A percentile compares a stretch with the other conserved stretches of the same genome.
These are phyloP conservation scores for Silvanus unidentatus DNA, from an alignment of 2,888 invertebrate species.

Conservation along the genomic window DNA sequence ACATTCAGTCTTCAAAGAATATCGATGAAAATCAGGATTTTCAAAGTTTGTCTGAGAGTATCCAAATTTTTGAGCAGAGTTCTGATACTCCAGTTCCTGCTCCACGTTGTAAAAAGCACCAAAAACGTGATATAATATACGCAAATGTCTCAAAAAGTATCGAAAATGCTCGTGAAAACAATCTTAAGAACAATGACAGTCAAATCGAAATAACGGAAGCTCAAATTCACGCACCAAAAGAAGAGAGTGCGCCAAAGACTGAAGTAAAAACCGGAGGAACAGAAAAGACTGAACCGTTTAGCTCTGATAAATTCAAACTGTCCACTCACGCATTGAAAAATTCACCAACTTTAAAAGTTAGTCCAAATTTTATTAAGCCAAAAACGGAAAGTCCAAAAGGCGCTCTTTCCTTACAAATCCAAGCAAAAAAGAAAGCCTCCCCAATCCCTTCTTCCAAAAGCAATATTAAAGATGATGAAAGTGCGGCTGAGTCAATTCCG, in stretches of 20 bases:
- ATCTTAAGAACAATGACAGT: slow-evolving; percentile 18
- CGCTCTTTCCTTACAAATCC: slow-evolving; percentile 38
- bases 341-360: slow-evolving; percentile 51
- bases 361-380: slow-evolving; percentile 51
- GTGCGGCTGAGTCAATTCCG: slow-evolving; percentile 18
- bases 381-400: slow-evolving; percentile 39
- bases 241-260: slow-evolving; percentile 1
- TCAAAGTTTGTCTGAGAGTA: slow-evolving; percentile 62
- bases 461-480: slow-evolving; percentile 17
- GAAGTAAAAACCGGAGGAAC: neutral
- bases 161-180: slow-evolving; percentile 20
- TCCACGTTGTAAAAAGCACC: slow-evolving; percentile 46
- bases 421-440: slow-evolving; percentile 37
- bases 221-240: slow-evolving; percentile 29
- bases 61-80: slow-evolving; percentile 57
- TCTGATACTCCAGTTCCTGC: slow-evolving; percentile 50
- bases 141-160: slow-evolving; percentile 30
- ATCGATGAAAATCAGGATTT: slow-evolving; percentile 46
- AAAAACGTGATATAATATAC: slow-evolving; percentile 34
- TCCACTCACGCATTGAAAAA: slow-evolving; percentile 32
- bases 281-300: neutral
- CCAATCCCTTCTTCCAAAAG: slow-evolving; percentile 25
- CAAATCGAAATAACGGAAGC: slow-evolving; percentile 33
- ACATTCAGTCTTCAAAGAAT: slow-evolving; percentile 25
- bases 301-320: slow-evolving; percentile 7